A percentile compares a stretch with the other conserved stretches of the same genome.
phyloP scores from a whole-genome alignment of 2,113 vertebrate genomes.

The Sinocyclocheilus rhinocerous region DNA sequence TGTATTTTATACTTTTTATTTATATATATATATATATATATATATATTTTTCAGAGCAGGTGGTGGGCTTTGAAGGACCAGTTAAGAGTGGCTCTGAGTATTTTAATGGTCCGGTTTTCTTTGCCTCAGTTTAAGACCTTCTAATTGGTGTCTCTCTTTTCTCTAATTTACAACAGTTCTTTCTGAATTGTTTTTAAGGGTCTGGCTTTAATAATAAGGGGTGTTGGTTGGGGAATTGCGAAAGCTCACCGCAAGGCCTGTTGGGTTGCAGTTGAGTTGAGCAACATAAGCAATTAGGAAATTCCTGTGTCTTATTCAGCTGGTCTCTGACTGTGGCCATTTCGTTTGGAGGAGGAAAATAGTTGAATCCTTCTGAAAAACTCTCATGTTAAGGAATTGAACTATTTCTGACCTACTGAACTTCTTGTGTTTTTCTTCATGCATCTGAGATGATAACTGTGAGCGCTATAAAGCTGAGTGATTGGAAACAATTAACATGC shows the following conservation, averaged over 20 bases:
- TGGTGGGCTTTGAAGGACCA: conserved; percentile 53
- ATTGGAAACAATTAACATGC: conserved; percentile 4
- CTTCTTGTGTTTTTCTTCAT: conserved; percentile 47
- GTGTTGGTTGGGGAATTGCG: conserved; percentile 44
- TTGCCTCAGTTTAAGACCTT: conserved; percentile 57
- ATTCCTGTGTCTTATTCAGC: conserved; percentile 57
- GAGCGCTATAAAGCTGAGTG: conserved; percentile 34
- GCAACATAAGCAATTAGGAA: conserved; percentile 62
- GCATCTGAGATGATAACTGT: conserved; percentile 31
- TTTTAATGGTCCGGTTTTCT: conserved; percentile 55
- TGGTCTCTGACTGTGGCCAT: conserved; percentile 46
- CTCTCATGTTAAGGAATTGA: conserved; percentile 48
- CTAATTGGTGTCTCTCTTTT: conserved; percentile 60
- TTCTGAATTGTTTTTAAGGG: conserved; percentile 60
- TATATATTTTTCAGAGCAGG: conserved; percentile 26
- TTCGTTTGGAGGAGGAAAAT: conserved; percentile 46
- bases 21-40: too few species aligned
- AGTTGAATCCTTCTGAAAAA: background rate
- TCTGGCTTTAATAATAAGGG: conserved; percentile 62
- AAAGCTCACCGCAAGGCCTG: conserved; percentile 53
- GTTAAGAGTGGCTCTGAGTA: conserved; percentile 51
- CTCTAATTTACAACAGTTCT: conserved; percentile 60
- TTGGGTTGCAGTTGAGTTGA: conserved; percentile 55
- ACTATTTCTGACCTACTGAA: conserved; percentile 59
- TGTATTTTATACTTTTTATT: too few species aligned